Percentiles rank a stretch among this genome's conserved stretches.
phyloP scores from a whole-genome alignment of 2,888 invertebrate species.

The Drosophila affinis region DNA sequence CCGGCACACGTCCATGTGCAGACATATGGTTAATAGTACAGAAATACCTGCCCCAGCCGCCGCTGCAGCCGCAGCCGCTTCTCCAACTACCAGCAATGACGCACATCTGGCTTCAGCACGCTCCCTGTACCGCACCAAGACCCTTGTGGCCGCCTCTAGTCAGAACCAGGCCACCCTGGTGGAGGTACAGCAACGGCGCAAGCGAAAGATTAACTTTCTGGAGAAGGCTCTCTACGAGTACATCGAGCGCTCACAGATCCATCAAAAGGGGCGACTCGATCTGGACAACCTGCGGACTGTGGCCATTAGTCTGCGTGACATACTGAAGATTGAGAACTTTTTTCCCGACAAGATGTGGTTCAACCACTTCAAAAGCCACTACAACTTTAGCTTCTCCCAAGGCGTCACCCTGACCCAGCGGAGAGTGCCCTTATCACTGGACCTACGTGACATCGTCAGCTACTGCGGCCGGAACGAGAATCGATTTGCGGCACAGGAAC shows the following conservation, averaged over 20 bases:
- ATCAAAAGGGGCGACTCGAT: conserved; percentile 68
- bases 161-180: conserved; percentile 69
- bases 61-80: background rate
- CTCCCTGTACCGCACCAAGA: conserved; percentile 65
- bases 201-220: conserved; percentile 79
- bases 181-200: conserved; percentile 71
- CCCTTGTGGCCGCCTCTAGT: conserved; percentile 55
- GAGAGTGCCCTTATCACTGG: conserved; percentile 73
- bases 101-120: conserved; percentile 11
- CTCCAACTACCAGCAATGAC: background rate
- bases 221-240: conserved; percentile 80
- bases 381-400: conserved; percentile 65
- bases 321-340: conserved; percentile 79
- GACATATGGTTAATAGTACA: conserved; percentile 10
- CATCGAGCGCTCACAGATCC: conserved; percentile 78
- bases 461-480: conserved; percentile 77
- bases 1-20: conserved; percentile 44
- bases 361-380: conserved; percentile 67
- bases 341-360: conserved; percentile 77
- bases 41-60: conserved; percentile 7
- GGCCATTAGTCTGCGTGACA: conserved; percentile 72
- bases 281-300: conserved; percentile 64
- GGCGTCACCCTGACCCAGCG: conserved; percentile 49
- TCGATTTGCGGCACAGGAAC: conserved; percentile 43
- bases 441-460: conserved; percentile 79